Evolutionary conservation across 2,797 vertebrate species (phyloP), one percentile per base, ranked within the genome.

Genomic region (Pyrrhura leucotis): DNA sequence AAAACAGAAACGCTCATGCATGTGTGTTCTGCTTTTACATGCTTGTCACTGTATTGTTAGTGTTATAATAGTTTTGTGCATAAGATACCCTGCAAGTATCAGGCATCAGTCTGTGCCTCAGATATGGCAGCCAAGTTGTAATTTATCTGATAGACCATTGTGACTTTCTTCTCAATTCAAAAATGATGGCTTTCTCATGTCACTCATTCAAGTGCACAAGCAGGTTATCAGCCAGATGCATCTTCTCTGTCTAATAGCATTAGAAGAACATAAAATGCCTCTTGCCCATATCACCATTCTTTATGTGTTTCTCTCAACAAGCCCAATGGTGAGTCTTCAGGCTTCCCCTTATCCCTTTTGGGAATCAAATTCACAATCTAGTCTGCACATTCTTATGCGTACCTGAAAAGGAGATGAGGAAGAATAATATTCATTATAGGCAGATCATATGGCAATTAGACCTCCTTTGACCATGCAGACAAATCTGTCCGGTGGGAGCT

Each of bases 1-100:
- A 71, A 51, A 67, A 71, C 23, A 81, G 25, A 58, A n/a, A 16
- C 40, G 9, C 51, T 76, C 26, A 22, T 8, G 25, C 31, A 7
- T 3, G 10, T 31, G 20, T 31, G 48, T 19, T 72, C 61, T 42
- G 22, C 56, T 94, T 75, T 85, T 37, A 10, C 11, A 4, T 0
- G 0, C 61, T 58, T 53, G 48, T 67, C 33, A 3, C 21, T 0
- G 0, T 35, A 72, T 33, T 28, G 35, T 3, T 8, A 16, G 25
- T 4, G 6, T 12, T 45, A 8, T 9, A 29, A 23, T 11, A 25
- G 16, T 67, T 94, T 31, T 84, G 51, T 50, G 66, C 20, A 11
- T 56, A 26, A 84, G 29, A 29, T 71, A 51, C 77, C 47, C 69
- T 87, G 85, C 25, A 45, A 68, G 22, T 73, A 73, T 16, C 37